Evolutionary conservation across 64 coral and sea anemone species (phyloP).

Genomic region (Montipora sp.): DNA sequence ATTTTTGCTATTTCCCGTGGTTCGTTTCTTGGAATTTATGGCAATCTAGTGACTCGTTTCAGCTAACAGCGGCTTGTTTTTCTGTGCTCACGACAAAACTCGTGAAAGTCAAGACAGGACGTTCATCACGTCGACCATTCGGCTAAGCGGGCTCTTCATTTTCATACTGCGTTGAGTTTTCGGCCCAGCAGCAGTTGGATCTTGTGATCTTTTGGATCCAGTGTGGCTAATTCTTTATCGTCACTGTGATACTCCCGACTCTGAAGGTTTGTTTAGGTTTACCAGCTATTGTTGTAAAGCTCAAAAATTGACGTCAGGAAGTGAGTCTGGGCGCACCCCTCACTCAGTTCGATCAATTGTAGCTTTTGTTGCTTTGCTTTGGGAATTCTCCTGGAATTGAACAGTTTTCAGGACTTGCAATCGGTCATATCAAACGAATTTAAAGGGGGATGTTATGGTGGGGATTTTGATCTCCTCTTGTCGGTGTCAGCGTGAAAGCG

Average conservation of each 20-base stretch:
- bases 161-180: neutral
- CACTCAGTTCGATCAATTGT: neutral
- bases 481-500: slow-evolving; percentile 5
- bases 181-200: neutral
- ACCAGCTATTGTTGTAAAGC: neutral
- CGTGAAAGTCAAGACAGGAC: slow-evolving; percentile 20
- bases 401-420: neutral
- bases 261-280: slow-evolving; percentile 38
- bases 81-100: slow-evolving; percentile 19
- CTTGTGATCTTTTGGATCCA: neutral
- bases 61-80: neutral
- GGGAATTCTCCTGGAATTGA: neutral
- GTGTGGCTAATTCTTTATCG: neutral
- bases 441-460: neutral
- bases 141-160: neutral
- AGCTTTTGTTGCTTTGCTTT: neutral
- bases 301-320: slow-evolving; percentile 18
- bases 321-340: slow-evolving; percentile 56
- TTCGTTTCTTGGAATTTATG: neutral
- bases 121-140: neutral
- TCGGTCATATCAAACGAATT: neutral
- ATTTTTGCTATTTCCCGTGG: neutral
- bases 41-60: neutral
- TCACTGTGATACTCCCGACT: neutral
- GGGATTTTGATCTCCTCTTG: neutral